phyloP scores from a whole-genome alignment of 2,888 invertebrate species.

The Sceliomorpha sp. region DNA sequence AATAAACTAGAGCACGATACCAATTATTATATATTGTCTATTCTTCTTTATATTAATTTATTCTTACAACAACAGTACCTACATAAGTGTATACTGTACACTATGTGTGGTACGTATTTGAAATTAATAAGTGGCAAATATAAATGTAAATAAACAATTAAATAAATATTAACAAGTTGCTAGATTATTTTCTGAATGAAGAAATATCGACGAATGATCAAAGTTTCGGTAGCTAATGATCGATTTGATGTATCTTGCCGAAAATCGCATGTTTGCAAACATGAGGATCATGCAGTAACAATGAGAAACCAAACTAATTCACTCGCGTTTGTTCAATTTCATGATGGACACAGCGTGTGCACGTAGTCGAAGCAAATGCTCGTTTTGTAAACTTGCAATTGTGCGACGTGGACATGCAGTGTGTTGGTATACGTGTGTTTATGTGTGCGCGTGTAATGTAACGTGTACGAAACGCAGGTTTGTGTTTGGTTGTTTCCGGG shows the following conservation, averaged over 20 bases:
- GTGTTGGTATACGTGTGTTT: no score
- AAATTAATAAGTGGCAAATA: no score
- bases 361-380: constrained; percentile 32
- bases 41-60: no score
- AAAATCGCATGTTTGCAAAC: constrained; percentile 17
- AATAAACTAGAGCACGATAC: no score
- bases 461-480: constrained; percentile 23
- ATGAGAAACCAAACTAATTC: constrained; percentile 38
- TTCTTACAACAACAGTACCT: no score
- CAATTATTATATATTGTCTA: no score
- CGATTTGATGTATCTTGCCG: constrained; percentile 4
- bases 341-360: constrained; percentile 31
- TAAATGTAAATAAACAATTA: no score
- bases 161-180: no score
- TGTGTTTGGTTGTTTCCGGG: constrained; percentile 35
- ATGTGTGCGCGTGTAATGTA: constrained; percentile 16
- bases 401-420: constrained; percentile 31
- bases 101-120: no score
- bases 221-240: background rate
- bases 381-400: constrained; percentile 45
- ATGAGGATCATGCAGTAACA: constrained; percentile 16
- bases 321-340: constrained; percentile 36
- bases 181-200: no score
- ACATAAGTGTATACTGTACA: no score
- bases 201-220: background rate